phyloP scores from a whole-genome alignment of 2,888 invertebrate genomes.

The Ormyrus labotus region DNA sequence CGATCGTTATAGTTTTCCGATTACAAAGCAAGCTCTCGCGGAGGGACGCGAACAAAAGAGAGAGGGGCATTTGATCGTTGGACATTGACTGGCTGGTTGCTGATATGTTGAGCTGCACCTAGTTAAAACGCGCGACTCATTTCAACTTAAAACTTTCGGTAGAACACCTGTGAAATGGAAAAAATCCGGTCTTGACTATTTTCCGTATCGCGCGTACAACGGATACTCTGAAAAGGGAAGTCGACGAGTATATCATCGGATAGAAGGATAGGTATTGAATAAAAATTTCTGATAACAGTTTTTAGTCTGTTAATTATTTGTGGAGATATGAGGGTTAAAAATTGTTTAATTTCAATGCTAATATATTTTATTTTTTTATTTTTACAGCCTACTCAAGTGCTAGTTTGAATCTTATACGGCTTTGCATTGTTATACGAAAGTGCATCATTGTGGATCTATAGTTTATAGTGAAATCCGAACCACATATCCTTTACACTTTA shows the following conservation, averaged over 20 bases:
- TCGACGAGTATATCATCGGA: no score
- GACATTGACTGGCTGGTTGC: neutral
- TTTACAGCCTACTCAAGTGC: no score
- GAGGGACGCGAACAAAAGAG: neutral
- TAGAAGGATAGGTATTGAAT: neutral
- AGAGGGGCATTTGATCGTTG: constrained; percentile 27
- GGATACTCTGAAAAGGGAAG: neutral
- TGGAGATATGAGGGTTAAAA: no score
- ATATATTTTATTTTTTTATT: no score
- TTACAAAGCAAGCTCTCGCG: neutral
- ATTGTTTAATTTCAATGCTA: no score
- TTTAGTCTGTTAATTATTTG: no score
- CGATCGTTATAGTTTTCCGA: constrained; percentile 38
- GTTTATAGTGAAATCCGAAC: no score
- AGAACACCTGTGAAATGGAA: neutral
- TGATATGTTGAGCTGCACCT: neutral
- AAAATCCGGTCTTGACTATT: constrained; percentile 14
- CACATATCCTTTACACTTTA: no score
- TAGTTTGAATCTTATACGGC: no score
- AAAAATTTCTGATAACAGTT: no score
- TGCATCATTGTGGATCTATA: no score
- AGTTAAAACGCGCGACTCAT: constrained; percentile 1
- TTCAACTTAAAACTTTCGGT: constrained; percentile 29
- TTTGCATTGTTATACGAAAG: no score
- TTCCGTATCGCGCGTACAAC: neutral